phyloP scores from a whole-genome alignment of 2,888 invertebrate genomes.

The Melanargia galathea region DNA sequence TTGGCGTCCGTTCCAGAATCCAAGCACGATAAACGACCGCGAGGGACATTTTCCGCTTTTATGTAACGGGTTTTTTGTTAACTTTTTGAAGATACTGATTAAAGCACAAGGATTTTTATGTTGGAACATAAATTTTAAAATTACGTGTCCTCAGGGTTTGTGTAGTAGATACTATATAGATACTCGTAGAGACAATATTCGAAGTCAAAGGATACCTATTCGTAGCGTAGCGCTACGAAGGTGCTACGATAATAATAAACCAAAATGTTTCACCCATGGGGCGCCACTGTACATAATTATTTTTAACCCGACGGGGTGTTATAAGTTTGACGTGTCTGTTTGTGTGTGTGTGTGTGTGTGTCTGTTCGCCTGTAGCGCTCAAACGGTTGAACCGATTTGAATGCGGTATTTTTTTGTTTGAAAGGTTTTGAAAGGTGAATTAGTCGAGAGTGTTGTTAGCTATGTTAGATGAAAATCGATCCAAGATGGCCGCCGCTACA shows the following conservation, averaged over 20 bases:
- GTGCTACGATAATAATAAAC: neutral
- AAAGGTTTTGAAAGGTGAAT: too few species aligned
- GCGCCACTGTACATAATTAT: neutral
- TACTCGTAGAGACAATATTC: neutral
- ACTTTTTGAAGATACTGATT: neutral
- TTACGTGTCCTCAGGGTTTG: neutral
- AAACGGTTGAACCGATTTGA: too few species aligned
- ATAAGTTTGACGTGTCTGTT: too few species aligned
- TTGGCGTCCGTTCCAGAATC: neutral
- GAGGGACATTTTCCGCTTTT: neutral
- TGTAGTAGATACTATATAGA: too few species aligned
- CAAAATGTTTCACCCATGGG: neutral
- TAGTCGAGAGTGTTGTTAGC: too few species aligned
- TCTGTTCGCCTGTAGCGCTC: too few species aligned
- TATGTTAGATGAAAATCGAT: too few species aligned
- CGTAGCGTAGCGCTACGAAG: neutral
- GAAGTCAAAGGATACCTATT: neutral
- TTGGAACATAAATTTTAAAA: neutral
- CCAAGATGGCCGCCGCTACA: too few species aligned
- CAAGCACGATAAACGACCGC: neutral
- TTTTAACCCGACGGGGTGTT: too few species aligned
- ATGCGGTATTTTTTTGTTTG: too few species aligned
- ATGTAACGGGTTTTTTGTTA: neutral
- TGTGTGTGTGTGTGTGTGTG: too few species aligned
- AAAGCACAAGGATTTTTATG: neutral